These are phyloP conservation scores for Gambusia holbrooki DNA, from an alignment of 2,113 vertebrate species.

Conservation along the genomic window DNA sequence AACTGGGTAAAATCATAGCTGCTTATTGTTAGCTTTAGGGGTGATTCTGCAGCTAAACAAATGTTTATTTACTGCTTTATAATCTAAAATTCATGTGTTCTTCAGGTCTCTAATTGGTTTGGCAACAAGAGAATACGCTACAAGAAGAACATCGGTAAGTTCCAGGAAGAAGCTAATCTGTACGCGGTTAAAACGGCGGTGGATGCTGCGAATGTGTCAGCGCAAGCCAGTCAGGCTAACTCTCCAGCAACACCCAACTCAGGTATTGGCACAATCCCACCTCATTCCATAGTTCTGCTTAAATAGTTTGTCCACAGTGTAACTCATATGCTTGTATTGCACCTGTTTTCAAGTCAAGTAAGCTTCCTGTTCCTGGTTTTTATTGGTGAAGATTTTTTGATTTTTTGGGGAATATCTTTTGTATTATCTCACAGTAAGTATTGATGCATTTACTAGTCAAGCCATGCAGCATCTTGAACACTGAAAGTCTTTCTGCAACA, in stretches of 20 bases:
- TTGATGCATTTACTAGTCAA: no score
- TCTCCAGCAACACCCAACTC: slow-evolving; percentile 87
- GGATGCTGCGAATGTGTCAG: slow-evolving; percentile 83
- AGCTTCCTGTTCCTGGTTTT: not conserved
- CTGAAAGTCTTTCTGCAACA: no score
- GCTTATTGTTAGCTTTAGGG: no score
- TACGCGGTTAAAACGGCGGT: slow-evolving; percentile 87
- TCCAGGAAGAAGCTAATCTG: slow-evolving; percentile 90
- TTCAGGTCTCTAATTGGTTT: slow-evolving; percentile 93
- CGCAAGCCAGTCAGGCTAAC: slow-evolving; percentile 86
- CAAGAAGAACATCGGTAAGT: slow-evolving; percentile 93
- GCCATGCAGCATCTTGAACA: no score
- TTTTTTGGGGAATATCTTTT: no score
- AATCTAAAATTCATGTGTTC: slow-evolving; percentile 17
- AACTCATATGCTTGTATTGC: not conserved
- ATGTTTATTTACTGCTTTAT: not conserved
- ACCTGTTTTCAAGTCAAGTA: not conserved
- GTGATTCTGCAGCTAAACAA: slow-evolving; percentile 12
- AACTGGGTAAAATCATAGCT: not conserved
- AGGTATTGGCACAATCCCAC: slow-evolving; percentile 67
- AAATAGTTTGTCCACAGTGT: not conserved
- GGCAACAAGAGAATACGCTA: slow-evolving; percentile 93
- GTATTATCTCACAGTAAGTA: no score
- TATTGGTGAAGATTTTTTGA: no score
- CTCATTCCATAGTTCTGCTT: not conserved